Base-by-base conservation (phyloP, 2,797 vertebrate species). In the Masticophis lateralis region DNA sequence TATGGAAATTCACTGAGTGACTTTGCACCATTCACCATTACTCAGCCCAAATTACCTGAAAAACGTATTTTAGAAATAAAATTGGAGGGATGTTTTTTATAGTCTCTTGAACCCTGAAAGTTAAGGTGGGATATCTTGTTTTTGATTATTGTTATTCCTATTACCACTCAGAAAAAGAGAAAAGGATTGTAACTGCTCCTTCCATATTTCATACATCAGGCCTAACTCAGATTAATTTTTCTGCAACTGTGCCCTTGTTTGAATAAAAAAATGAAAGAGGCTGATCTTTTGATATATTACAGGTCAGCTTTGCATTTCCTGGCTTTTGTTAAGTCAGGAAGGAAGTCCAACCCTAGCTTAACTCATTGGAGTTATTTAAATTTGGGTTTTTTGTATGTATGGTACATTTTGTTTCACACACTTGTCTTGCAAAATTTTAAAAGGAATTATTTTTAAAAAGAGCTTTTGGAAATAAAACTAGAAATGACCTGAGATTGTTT, bases 281-380 rank as follows among this genome's bases (percentile, higher is more conserved):
- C 25, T 18, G 28, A 87, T 87, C 59, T 5, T 93, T 88, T 59
- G 89, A 91, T 28, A 90, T 74, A 59, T 63, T 87, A 43, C 12
- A 32, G 61, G 25, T 61, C 96, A 97, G 95, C 94, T 95, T 95
- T 94, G 92, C 90, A 14, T 95, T 95, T 97, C 96, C 96, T 95
- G 91, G 90, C 94, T 96, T 96, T 97, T 96, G 94, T 97, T 94
- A 90, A 93, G 25, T 53, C 90, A 94, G 96, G 96, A 95, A 96
- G 95, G 96, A 95, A 96, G 94, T 93, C 89, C 32, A 94, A 27
- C 53, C 66, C 96, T 93, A 95, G 16, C 92, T 86, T 92, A n/a
- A 94, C 18, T 92, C 55, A 57, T 91, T 95, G 92, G 92, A 90
- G 92, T 88, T 91, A 88, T 93, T 92, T 89, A 6, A 4, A 83